phyloP scores from a whole-genome alignment of 2,888 invertebrate species.

The Galerucella calmariensis region DNA sequence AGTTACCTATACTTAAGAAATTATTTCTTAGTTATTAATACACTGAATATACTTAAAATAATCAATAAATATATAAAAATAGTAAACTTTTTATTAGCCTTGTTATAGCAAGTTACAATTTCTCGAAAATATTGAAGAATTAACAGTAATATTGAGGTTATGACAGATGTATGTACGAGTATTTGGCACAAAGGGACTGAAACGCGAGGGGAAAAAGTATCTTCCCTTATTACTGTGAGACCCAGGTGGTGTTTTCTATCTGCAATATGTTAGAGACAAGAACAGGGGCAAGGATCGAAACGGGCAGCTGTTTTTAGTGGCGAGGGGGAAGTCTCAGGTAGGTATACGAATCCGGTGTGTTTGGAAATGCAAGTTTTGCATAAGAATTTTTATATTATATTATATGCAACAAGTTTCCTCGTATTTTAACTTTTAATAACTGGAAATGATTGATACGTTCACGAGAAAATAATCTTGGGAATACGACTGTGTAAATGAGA shows the following conservation, averaged over 20 bases:
- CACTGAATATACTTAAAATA: too few species aligned
- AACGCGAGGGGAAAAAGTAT: slow-evolving; percentile 6
- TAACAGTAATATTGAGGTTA: too few species aligned
- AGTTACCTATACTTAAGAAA: too few species aligned
- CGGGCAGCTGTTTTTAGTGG: slow-evolving; percentile 5
- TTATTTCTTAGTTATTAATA: too few species aligned
- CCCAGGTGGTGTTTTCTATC: slow-evolving; percentile 26
- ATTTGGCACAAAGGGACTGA: slow-evolving; percentile 1
- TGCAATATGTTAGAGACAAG: slow-evolving; percentile 20
- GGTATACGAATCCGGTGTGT: slow-evolving; percentile 13
- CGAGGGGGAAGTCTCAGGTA: slow-evolving; percentile 12
- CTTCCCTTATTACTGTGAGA: slow-evolving; percentile 27
- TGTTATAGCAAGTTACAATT: background rate
- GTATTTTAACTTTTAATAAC: background rate
- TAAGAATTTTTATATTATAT: background rate
- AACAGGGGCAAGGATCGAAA: background rate
- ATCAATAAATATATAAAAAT: too few species aligned
- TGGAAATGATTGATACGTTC: background rate
- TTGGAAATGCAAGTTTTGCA: slow-evolving; percentile 4
- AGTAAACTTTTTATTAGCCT: too few species aligned
- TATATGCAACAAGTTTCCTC: slow-evolving; percentile 4
- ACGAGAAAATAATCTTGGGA: background rate
- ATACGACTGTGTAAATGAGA: background rate
- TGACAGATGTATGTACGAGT: background rate
- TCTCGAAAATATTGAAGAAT: too few species aligned